Conservation (phyloP, 2,113 vertebrate species). For the Thinocorus orbignyianus region DNA sequence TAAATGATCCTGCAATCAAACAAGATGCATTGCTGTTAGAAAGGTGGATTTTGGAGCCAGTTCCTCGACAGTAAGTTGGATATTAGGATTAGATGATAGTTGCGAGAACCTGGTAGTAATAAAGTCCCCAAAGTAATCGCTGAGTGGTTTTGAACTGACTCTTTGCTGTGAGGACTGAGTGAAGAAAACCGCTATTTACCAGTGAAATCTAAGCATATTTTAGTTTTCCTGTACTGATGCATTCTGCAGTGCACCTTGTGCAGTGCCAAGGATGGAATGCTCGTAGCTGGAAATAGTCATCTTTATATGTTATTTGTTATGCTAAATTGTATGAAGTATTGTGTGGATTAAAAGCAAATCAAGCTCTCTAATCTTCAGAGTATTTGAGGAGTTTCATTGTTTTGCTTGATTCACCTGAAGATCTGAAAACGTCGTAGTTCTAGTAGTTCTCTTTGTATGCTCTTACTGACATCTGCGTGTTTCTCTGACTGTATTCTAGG, state of each 20-base stretch:
- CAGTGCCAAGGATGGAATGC: not conserved
- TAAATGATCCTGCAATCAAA: conserved; percentile 94
- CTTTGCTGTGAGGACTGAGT: not conserved
- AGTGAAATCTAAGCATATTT: not conserved
- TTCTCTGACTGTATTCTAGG: conserved; percentile 70
- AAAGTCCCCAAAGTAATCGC: not conserved
- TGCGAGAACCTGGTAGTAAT: not conserved
- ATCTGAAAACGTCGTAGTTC: not conserved
- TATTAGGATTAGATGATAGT: not conserved
- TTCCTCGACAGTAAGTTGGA: conserved; percentile 91
- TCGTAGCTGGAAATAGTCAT: not conserved
- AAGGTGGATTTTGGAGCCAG: conserved; percentile 94
- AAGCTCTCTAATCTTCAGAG: not conserved
- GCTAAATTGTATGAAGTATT: not conserved
- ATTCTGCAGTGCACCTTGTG: not conserved
- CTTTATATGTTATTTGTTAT: not conserved
- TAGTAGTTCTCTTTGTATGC: not conserved
- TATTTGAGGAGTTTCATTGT: not conserved
- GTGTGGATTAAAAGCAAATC: not conserved
- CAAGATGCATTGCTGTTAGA: conserved; percentile 94
- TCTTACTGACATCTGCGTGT: not conserved
- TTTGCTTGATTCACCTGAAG: not conserved
- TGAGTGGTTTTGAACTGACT: not conserved
- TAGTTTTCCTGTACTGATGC: not conserved
- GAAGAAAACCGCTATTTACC: not conserved